These are phyloP conservation scores for Macroramphosus scolopax DNA, from an alignment of 2,797 vertebrate genomes.

Conservation along the genomic window DNA sequence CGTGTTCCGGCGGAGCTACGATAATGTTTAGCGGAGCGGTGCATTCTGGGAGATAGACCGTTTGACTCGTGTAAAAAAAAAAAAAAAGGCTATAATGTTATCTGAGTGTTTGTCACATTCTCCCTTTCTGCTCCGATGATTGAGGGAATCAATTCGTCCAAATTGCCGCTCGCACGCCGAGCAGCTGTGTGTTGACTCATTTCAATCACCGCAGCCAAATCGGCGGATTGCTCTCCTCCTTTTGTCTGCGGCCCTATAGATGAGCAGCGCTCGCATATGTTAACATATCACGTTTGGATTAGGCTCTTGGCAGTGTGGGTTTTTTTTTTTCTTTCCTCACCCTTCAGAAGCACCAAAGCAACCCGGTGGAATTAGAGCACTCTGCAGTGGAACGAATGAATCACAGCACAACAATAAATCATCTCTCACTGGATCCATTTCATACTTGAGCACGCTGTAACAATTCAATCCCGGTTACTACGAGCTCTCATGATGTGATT, in stretches of 20 bases:
- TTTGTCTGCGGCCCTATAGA: conserved; percentile 54
- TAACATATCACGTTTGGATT: conserved; percentile 63
- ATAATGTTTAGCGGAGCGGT: conserved; percentile 22
- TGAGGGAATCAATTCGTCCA: conserved; percentile 27
- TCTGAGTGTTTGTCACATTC: conserved; percentile 3
- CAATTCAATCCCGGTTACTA: conserved; percentile 34
- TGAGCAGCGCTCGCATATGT: conserved; percentile 51
- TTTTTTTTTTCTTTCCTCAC: conserved; percentile 26
- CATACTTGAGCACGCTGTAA: conserved; percentile 38
- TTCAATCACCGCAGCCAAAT: conserved; percentile 41
- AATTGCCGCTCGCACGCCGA: too few species aligned
- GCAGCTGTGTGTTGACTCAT: conserved; percentile 48
- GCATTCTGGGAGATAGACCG: conserved; percentile 15
- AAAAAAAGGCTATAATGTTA: too few species aligned
- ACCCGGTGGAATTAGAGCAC: conserved; percentile 57
- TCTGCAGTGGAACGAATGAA: conserved; percentile 49
- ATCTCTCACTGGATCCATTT: conserved; percentile 50
- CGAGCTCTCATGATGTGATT: conserved; percentile 18
- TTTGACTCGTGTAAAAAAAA: too few species aligned
- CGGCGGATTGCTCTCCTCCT: conserved; percentile 41
- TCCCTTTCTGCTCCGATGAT: too few species aligned
- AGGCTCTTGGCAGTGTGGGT: conserved; percentile 33
- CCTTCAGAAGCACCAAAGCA: conserved; percentile 38
- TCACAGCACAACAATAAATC: conserved; percentile 49
- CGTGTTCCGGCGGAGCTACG: conserved; percentile 6